These are phyloP conservation scores for Lottia scabra DNA, from an alignment of 2,888 invertebrate species.

Conservation along the genomic window DNA sequence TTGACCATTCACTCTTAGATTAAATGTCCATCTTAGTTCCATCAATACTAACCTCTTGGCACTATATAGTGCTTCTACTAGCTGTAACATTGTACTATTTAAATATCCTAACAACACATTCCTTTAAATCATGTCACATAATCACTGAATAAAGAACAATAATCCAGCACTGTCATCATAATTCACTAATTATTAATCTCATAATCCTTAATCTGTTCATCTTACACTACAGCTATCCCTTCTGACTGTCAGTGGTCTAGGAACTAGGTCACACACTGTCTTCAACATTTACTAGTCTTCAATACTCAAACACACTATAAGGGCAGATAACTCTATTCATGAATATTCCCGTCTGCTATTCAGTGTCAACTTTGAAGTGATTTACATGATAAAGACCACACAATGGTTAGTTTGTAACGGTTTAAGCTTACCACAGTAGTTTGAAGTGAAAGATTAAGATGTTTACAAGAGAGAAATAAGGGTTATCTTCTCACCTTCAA, in stretches of 20 bases:
- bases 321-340: not conserved
- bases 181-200: not conserved
- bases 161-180: slow-evolving; percentile 3
- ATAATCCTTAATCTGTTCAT: not conserved
- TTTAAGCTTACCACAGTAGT: not conserved
- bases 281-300: not conserved
- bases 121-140: not conserved
- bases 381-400: slow-evolving; percentile 3
- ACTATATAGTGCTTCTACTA: not conserved
- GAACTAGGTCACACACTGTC: slow-evolving; percentile 1
- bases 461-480: not conserved
- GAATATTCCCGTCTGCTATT: no score
- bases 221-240: no score
- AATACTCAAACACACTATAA: not conserved
- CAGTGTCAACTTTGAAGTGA: not conserved
- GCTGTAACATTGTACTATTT: not conserved
- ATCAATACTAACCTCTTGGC: not conserved
- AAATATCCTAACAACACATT: not conserved
- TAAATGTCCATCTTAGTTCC: no score
- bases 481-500: no score
- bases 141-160: not conserved
- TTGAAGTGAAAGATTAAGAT: not conserved
- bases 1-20: no score
- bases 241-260: not conserved
- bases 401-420: slow-evolving; percentile 1